These are phyloP conservation scores for Chiridota heheva DNA, from an alignment of 35 echinoderm and acorn worm species.

Conservation along the genomic window DNA sequence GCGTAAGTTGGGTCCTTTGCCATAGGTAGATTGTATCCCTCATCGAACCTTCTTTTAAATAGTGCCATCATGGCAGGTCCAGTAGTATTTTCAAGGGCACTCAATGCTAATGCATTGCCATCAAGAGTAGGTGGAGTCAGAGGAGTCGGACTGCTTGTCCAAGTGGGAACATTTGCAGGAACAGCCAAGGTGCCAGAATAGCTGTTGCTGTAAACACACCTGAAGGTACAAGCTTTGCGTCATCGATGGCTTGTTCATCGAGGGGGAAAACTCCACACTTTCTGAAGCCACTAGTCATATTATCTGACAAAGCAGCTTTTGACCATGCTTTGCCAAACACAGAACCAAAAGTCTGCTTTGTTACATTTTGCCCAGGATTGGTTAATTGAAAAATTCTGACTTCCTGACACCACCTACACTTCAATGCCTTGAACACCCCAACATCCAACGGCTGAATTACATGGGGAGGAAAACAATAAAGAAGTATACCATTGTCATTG, in stretches of 20 bases:
- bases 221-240: conserved; percentile 32
- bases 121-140: no score
- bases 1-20: background rate
- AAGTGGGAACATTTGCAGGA: background rate
- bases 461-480: conserved; percentile 59
- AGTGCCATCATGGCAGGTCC: background rate
- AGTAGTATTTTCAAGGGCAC: background rate
- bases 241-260: conserved; percentile 15
- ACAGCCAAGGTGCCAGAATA: no score
- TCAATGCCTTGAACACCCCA: conserved; percentile 53
- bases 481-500: conserved; percentile 26
- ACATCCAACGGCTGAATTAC: conserved; percentile 71
- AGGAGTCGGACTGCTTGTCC: background rate
- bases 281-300: conserved; percentile 24
- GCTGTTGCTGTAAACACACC: conserved; percentile 5
- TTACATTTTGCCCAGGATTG: conserved; percentile 48
- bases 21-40: conserved; percentile 15
- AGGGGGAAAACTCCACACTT: conserved; percentile 50
- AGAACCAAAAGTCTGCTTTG: conserved; percentile 48
- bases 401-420: conserved; percentile 41
- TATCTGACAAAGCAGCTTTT: conserved; percentile 22
- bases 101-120: background rate
- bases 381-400: conserved; percentile 41
- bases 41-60: background rate
- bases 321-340: conserved; percentile 56